A percentile compares a stretch with the other conserved stretches of the same genome.
Conservation (phyloP, 2,113 vertebrate genomes). For the Pardalotus punctatus region DNA sequence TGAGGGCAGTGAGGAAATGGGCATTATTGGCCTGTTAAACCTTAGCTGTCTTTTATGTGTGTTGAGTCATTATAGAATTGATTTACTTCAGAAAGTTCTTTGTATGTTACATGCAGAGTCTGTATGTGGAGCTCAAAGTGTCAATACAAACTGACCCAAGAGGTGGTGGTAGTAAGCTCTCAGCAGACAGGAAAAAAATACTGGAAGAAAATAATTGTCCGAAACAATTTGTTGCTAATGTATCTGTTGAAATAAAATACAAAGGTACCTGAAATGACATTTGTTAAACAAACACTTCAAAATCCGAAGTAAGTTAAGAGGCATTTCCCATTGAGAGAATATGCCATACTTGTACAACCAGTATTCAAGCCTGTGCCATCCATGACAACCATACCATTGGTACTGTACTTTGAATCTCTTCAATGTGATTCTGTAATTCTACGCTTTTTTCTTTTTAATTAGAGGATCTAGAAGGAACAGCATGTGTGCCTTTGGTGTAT, state of each 20-base stretch:
- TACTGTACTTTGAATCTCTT: neutral
- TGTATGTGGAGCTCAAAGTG: neutral
- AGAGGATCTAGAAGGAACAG: neutral
- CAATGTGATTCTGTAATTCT: neutral
- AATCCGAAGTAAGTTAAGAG: neutral
- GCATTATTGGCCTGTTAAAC: neutral
- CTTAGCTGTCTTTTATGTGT: neutral
- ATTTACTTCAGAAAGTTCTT: neutral
- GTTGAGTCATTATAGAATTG: neutral
- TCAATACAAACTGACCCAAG: neutral
- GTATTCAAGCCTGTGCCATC: neutral
- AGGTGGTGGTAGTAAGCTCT: neutral
- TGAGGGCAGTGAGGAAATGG: neutral
- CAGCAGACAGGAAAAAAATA: neutral
- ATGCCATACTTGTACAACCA: neutral
- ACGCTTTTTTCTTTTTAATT: neutral
- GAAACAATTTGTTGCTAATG: rapidly evolving
- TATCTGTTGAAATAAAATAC: neutral
- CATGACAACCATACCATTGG: neutral
- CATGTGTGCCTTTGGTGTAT: rapidly evolving
- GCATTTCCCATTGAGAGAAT: neutral
- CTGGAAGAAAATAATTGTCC: neutral
- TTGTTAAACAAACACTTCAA: neutral
- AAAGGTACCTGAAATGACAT: neutral
- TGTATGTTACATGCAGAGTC: neutral